Conservation (phyloP, 1,140 invertebrate species). For the Aporrectodea caliginosa region DNA sequence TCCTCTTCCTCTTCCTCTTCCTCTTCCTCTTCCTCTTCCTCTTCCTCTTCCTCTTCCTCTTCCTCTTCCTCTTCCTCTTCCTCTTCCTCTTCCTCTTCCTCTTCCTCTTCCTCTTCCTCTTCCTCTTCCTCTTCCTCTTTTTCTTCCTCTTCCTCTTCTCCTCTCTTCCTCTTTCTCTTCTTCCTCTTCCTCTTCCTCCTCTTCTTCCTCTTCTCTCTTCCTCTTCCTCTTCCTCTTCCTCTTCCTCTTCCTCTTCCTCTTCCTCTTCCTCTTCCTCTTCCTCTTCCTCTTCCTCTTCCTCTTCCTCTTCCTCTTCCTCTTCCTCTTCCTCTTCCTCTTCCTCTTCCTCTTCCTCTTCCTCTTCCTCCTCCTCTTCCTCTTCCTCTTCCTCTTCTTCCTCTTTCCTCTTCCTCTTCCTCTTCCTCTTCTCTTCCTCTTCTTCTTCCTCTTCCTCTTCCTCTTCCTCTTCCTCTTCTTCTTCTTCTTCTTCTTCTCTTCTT, state of each 20-base stretch:
- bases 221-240: not conserved
- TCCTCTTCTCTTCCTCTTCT: not conserved
- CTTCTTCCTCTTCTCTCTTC: not conserved
- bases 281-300: not conserved
- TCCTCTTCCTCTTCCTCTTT: not conserved
- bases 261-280: not conserved
- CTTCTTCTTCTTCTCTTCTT: conserved; percentile 2
- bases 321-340: not conserved
- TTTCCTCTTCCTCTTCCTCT: not conserved
- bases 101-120: not conserved
- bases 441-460: not conserved
- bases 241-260: not conserved
- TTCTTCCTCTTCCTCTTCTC: not conserved
- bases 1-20: not conserved
- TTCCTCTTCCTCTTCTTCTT: not conserved
- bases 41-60: not conserved
- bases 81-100: not conserved
- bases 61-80: not conserved
- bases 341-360: not conserved
- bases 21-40: not conserved
- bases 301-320: not conserved
- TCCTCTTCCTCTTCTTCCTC: not conserved
- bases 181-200: not conserved
- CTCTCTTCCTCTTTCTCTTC: not conserved
- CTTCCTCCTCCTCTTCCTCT: not conserved